Evolutionary conservation across 2,113 vertebrate genomes (phyloP), one percentile per base, ranked within the genome.

Genomic region (Eretmochelys imbricata): DNA sequence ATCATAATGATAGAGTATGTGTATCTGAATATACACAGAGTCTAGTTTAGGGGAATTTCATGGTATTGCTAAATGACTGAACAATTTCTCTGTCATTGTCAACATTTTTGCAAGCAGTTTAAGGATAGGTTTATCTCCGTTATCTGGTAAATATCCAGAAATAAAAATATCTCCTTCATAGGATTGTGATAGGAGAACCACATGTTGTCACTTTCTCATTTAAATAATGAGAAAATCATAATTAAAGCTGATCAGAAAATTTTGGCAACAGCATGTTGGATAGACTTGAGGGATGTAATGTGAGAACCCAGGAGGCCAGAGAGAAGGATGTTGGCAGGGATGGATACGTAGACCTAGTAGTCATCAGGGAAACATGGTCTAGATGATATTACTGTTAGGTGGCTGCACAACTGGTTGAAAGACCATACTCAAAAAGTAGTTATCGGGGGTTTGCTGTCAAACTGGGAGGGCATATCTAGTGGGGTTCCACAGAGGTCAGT

Each of bases 141-240:
- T 94, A 90, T 80, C 85, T 93, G 85, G 49, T 94, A 84, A 0
- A 0, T 29, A 46, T 94, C 82, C 88, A 94, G 83, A 72, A 86
- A 89, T 48, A 82, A 84, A 94, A 93, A 69, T 49, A 62, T 27
- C 35, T 5, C 38, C 65, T 94, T 90, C 1, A 0, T 82, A 59
- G 55, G 85, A 9, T 80, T 85, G 4, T 87, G 54, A 90, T 93
- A 87, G 0, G 0, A 93, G 84, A 94, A 38, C 4, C 57, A 85
- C 85, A 83, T 6, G 84, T 85, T 91, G 31, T 16, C 13, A 72
- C 12, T 35, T 5, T 65, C 57, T 42, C 76, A 84, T 19, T 86
- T 91, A 89, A 91, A 90, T 76, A 90, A 91, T 94, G 93, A 94
- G 89, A 96, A 97, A 96, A 95, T 80, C 93, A 51, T 88, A 79